phyloP scores from a whole-genome alignment of 2,113 vertebrate genomes.

The Engraulis encrasicolus region DNA sequence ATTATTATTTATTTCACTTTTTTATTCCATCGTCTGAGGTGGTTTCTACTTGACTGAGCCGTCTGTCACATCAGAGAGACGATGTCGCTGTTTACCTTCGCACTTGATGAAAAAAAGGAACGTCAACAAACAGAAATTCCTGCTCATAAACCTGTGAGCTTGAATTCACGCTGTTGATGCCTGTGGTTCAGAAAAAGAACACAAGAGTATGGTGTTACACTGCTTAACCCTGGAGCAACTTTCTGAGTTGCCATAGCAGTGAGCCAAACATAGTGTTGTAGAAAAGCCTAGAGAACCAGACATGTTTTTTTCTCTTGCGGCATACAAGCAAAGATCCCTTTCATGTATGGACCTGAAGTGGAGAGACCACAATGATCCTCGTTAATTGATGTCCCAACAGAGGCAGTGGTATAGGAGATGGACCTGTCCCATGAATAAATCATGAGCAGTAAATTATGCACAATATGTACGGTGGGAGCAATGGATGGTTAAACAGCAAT shows the following conservation, averaged over 20 bases:
- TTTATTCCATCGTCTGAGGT: not conserved
- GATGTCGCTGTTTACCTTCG: not conserved
- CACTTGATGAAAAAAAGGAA: not conserved
- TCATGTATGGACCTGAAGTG: not conserved
- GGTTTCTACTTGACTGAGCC: not conserved
- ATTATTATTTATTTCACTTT: not conserved
- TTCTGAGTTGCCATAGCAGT: too few species aligned
- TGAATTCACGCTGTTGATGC: too few species aligned
- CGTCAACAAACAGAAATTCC: not conserved
- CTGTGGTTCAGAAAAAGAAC: too few species aligned
- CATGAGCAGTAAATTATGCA: not conserved
- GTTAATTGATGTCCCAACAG: constrained; percentile 15
- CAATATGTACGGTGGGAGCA: not conserved
- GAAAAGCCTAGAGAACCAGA: not conserved
- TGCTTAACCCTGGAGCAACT: too few species aligned
- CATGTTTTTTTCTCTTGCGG: not conserved
- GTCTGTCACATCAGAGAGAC: not conserved
- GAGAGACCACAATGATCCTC: not conserved
- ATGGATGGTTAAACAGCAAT: constrained; percentile 4
- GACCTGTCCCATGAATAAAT: not conserved
- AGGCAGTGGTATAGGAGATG: not conserved
- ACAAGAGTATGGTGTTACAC: too few species aligned
- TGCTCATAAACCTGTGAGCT: too few species aligned
- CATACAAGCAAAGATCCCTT: not conserved
- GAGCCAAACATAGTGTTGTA: not conserved